Evolutionary conservation across 2,113 vertebrate species (phyloP).

Genomic region (Vidua macroura): DNA sequence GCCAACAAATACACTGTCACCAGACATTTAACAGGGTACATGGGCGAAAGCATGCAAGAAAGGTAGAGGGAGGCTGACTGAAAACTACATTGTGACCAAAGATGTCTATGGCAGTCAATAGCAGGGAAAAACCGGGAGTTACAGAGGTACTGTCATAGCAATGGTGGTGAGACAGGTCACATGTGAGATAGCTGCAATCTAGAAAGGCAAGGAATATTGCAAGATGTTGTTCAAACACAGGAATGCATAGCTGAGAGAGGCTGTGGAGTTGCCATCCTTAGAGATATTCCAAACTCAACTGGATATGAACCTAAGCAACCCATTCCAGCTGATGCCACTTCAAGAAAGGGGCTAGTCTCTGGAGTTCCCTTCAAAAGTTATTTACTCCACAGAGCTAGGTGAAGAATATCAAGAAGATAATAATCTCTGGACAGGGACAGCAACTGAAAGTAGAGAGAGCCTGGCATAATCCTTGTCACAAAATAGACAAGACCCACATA

Average conservation of each 20-base stretch:
- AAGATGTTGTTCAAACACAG: background rate
- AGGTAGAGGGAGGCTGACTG: background rate
- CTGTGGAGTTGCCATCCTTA: background rate
- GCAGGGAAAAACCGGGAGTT: background rate
- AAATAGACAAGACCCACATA: background rate
- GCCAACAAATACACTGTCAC: background rate
- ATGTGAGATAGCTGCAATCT: background rate
- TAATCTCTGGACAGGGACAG: background rate
- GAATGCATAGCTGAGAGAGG: background rate
- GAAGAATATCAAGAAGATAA: background rate
- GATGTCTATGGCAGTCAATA: background rate
- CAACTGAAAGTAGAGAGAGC: background rate
- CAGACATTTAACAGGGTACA: background rate
- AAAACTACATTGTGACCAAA: background rate
- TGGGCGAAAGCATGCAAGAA: background rate
- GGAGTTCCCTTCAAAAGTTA: background rate
- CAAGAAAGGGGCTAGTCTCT: background rate
- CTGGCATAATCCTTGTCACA: background rate
- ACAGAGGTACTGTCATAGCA: background rate
- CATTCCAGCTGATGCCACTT: background rate
- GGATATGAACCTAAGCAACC: background rate
- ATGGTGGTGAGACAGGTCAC: background rate
- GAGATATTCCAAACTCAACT: background rate
- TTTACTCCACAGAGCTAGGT: background rate
- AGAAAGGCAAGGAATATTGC: background rate